Percentiles rank a stretch among this genome's conserved stretches.
Evolutionary conservation across 2,113 vertebrate genomes (phyloP).

Genomic region (Etia nguti): DNA sequence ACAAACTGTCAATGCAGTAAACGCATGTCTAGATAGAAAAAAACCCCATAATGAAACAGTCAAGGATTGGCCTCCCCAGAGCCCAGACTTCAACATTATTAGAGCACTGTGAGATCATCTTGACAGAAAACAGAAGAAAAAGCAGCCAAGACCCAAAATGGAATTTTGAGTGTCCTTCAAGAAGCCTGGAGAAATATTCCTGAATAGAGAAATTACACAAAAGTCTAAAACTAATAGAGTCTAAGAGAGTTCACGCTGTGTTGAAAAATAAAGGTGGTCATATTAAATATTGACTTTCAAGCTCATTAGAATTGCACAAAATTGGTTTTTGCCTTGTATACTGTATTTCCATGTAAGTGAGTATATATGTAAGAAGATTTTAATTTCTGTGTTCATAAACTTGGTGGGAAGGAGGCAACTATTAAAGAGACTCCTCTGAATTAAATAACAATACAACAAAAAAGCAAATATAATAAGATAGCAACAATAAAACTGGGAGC

Average conservation of each 20-base stretch:
- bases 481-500: not conserved
- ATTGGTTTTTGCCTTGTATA: not conserved
- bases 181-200: not conserved
- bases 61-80: not conserved
- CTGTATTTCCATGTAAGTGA: not conserved
- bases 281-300: not conserved
- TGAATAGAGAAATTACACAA: not conserved
- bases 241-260: not conserved
- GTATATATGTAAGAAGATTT: not conserved
- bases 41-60: not conserved
- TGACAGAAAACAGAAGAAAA: not conserved
- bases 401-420: not conserved
- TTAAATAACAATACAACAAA: not conserved
- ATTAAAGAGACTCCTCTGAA: not conserved
- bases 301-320: not conserved
- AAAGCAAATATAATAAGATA: not conserved
- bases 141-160: not conserved
- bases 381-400: not conserved
- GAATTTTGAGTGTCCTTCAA: not conserved
- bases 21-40: not conserved
- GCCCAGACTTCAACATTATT: not conserved
- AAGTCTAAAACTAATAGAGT: not conserved
- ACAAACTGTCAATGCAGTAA: not conserved
- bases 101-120: not conserved
- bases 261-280: not conserved